phyloP scores from a whole-genome alignment of 2,888 invertebrate species.

The Tetragnatha montana region DNA sequence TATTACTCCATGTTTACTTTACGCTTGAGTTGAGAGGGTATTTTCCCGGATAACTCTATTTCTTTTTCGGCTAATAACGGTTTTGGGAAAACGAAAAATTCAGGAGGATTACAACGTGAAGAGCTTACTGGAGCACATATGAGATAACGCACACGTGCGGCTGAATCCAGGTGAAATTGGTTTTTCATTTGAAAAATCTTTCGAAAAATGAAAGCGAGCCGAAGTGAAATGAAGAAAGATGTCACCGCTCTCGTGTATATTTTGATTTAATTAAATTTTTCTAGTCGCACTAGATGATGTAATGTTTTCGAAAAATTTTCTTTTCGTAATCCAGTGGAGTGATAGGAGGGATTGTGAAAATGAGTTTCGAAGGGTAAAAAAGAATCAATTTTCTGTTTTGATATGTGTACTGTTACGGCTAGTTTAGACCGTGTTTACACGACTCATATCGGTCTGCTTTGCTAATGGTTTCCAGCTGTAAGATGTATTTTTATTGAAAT shows the following conservation, averaged over 20 bases:
- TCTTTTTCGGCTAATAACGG: not conserved
- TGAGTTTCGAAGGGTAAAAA: too few species aligned
- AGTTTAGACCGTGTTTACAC: too few species aligned
- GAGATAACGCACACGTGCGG: not conserved
- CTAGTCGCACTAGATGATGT: not conserved
- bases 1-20: conserved; percentile 15
- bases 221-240: not conserved
- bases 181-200: not conserved
- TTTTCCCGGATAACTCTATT: not conserved
- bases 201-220: not conserved
- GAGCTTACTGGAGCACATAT: conserved; percentile 10
- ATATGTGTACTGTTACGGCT: too few species aligned
- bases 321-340: not conserved
- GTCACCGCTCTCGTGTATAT: not conserved
- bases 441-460: too few species aligned
- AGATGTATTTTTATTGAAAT: too few species aligned
- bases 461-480: too few species aligned
- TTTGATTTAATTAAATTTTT: not conserved
- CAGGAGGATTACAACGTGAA: not conserved
- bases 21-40: not conserved
- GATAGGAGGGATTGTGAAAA: too few species aligned
- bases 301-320: not conserved
- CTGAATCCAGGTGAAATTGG: not conserved
- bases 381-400: too few species aligned
- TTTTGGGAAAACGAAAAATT: not conserved